phyloP scores from a whole-genome alignment of 2,113 vertebrate genomes.

The Ictidomys tridecemlineatus region DNA sequence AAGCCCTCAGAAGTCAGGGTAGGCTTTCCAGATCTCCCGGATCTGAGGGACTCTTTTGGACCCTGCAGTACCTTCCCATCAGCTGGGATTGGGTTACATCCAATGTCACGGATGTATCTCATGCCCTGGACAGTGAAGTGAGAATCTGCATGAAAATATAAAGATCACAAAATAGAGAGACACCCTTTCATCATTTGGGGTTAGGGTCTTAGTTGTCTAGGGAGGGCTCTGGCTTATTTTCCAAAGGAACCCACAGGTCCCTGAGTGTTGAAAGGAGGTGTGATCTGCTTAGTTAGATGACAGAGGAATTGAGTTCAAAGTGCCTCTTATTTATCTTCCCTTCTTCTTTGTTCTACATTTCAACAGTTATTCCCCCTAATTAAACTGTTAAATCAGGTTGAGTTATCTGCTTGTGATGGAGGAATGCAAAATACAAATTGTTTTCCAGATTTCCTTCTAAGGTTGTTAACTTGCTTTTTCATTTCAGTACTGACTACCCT shows the following conservation, averaged over 20 bases:
- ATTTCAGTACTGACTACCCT: neutral
- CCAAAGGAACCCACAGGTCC: conserved; percentile 53
- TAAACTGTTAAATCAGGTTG: conserved; percentile 43
- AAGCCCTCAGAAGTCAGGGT: conserved; percentile 27
- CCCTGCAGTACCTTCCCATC: neutral
- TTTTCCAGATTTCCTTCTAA: conserved; percentile 8
- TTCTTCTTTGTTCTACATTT: neutral
- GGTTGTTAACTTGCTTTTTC: neutral
- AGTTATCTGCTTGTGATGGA: neutral
- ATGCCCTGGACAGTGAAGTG: no score
- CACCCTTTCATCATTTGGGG: neutral
- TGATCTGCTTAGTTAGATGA: conserved; percentile 28
- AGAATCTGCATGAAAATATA: conserved; percentile 64
- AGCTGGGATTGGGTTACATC: conserved; percentile 11
- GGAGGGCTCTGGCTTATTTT: neutral
- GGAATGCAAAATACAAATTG: conserved; percentile 1
- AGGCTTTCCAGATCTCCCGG: conserved; percentile 46
- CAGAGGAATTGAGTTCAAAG: neutral
- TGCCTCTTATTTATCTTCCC: neutral
- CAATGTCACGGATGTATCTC: neutral
- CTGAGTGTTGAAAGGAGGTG: neutral
- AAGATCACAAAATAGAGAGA: conserved; percentile 57
- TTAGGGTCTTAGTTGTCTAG: conserved; percentile 43
- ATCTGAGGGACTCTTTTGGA: conserved; percentile 9
- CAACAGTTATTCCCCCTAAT: neutral